These are phyloP conservation scores for Columba guinea DNA, from an alignment of 2,797 vertebrate species.

Conservation along the genomic window DNA sequence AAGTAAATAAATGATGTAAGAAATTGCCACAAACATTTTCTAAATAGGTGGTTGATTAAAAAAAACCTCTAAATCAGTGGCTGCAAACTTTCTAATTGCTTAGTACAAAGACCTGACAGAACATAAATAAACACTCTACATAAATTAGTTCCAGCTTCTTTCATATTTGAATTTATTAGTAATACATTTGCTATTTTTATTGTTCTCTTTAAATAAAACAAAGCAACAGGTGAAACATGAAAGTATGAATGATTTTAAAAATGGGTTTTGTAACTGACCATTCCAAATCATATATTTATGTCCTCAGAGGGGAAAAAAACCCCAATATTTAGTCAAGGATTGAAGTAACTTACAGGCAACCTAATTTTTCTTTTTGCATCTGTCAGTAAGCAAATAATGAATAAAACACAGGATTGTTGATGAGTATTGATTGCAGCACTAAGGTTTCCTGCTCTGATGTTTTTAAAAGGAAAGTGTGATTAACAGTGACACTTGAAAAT, in stretches of 20 bases:
- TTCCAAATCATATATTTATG: not conserved
- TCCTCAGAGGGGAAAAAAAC: accelerated
- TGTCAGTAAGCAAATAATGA: not conserved
- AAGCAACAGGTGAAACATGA: not conserved
- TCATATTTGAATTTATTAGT: not conserved
- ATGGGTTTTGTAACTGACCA: not conserved
- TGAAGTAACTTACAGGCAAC: not conserved
- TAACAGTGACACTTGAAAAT: not conserved
- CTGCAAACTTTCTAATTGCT: not conserved
- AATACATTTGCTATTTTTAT: not conserved
- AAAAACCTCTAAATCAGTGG: not conserved
- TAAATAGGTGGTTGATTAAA: not conserved
- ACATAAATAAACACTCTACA: not conserved
- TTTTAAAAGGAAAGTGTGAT: not conserved
- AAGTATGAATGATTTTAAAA: not conserved
- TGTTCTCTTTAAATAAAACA: not conserved
- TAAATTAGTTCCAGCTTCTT: not conserved
- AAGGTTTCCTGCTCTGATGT: not conserved
- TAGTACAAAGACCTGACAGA: not conserved
- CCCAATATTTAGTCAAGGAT: not conserved
- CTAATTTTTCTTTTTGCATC: not conserved
- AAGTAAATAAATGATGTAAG: not conserved
- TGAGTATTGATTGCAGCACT: not conserved
- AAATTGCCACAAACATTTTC: not conserved
- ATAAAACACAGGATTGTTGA: not conserved